Conservation (phyloP, 2,113 vertebrate species). For the Coracopsis vasa region DNA sequence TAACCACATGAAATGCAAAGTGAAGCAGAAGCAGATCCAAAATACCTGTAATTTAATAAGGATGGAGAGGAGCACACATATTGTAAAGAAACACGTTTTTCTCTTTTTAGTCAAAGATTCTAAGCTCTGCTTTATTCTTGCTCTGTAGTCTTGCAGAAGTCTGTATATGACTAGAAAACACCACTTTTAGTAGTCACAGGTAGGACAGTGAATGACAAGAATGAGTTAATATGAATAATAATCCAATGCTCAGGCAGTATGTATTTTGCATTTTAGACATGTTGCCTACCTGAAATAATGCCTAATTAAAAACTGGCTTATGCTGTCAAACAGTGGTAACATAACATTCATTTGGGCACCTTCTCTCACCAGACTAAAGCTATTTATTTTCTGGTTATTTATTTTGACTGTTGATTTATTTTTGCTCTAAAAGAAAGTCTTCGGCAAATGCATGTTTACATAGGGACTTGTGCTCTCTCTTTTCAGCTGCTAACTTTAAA, state of each 20-base stretch:
- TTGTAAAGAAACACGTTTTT: fast-evolving
- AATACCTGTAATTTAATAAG: background rate
- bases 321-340: background rate
- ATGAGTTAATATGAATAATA: background rate
- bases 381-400: background rate
- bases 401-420: background rate
- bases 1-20: background rate
- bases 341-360: background rate
- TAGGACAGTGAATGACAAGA: background rate
- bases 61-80: background rate
- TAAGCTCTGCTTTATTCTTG: background rate
- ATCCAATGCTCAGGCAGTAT: background rate
- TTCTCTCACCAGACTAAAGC: background rate
- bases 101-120: background rate
- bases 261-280: background rate
- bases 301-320: background rate
- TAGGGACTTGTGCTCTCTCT: background rate
- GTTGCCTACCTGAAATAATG: background rate
- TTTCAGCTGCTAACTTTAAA: background rate
- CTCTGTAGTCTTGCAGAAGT: background rate
- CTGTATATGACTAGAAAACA: background rate
- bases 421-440: background rate
- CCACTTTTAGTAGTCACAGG: background rate
- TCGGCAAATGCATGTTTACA: background rate
- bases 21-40: background rate